Evolutionary conservation across 2,797 vertebrate species (phyloP).

Genomic region (Lithobates pipiens): DNA sequence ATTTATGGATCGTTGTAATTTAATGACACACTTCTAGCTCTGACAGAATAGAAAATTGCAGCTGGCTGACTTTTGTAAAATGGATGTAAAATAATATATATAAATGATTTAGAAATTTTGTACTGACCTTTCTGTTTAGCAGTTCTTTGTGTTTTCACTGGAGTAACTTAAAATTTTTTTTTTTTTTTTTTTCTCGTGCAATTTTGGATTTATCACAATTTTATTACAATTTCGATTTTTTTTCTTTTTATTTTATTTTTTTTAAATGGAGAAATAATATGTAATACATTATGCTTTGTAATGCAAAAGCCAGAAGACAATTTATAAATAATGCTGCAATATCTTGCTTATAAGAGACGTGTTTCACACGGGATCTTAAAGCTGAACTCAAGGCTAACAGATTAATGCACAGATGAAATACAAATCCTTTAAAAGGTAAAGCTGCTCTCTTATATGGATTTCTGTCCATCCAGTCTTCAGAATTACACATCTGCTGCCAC

Average conservation of each 20-base stretch:
- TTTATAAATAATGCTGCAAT: background rate
- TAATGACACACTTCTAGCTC: background rate
- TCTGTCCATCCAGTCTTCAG: no score
- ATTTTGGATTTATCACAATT: background rate
- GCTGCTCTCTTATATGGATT: no score
- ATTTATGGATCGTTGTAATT: slow-evolving; percentile 2
- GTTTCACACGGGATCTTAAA: background rate
- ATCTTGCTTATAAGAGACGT: background rate
- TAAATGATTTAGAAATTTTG: background rate
- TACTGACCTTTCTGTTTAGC: background rate
- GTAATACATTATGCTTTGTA: no score
- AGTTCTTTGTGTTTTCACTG: background rate
- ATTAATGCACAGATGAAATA: background rate
- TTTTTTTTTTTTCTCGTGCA: background rate
- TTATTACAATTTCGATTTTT: no score
- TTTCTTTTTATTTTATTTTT: no score
- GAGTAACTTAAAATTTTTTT: background rate
- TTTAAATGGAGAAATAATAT: no score
- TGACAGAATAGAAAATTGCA: background rate
- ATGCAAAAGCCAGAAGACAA: no score
- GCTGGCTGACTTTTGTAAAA: slow-evolving; percentile 22
- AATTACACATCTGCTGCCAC: background rate
- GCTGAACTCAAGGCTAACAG: background rate
- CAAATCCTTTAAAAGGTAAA: no score
- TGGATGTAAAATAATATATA: slow-evolving; percentile 1